Percentiles rank a stretch among this genome's conserved stretches.
phyloP scores from a whole-genome alignment of 2,797 vertebrate genomes.

The Alectoris magna region DNA sequence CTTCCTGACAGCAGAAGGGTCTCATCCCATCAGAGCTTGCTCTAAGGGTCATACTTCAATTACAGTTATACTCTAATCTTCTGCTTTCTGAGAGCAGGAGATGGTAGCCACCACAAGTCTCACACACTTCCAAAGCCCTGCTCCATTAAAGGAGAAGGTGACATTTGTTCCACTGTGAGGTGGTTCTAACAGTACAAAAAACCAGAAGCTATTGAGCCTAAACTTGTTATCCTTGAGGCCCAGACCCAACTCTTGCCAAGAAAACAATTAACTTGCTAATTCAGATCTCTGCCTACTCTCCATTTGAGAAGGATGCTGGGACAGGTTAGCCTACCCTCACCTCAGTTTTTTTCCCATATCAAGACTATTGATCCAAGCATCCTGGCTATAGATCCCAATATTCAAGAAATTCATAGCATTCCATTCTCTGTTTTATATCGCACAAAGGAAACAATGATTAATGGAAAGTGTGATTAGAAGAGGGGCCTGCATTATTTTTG shows the following conservation, averaged over 20 bases:
- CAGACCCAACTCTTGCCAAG: neutral
- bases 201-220: neutral
- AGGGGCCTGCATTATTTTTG: neutral
- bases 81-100: neutral
- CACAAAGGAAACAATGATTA: neutral
- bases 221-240: neutral
- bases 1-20: neutral
- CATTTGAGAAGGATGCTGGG: neutral
- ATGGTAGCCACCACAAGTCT: neutral
- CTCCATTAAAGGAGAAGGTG: neutral
- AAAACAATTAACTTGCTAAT: neutral
- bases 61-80: neutral
- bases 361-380: neutral
- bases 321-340: neutral
- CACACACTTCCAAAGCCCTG: neutral
- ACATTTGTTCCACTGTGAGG: neutral
- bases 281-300: neutral
- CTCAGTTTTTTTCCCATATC: neutral
- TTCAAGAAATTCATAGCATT: neutral
- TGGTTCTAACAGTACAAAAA: neutral
- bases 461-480: neutral
- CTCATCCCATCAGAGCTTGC: neutral
- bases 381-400: neutral
- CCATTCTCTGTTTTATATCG: fast-evolving
- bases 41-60: neutral